A percentile compares a stretch with the other conserved stretches of the same genome.
Conservation (phyloP, 2,888 invertebrate genomes). For the Drosophila mulleri region DNA sequence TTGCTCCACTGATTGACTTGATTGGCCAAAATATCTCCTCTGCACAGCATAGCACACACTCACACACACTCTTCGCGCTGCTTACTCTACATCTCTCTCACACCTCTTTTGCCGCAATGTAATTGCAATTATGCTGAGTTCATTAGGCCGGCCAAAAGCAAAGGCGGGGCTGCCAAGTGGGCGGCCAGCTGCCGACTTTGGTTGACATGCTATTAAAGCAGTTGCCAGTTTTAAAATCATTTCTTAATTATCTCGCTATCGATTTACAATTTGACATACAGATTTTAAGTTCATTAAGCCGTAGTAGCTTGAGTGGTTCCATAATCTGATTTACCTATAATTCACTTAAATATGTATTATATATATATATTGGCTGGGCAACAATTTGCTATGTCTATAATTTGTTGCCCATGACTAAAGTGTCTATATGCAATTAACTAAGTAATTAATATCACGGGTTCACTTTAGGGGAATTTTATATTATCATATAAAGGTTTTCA, state of each 20-base stretch:
- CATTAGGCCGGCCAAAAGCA: constrained; percentile 52
- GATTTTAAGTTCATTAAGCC: constrained; percentile 3
- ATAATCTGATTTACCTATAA: background rate
- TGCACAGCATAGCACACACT: background rate
- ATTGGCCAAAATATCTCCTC: constrained; percentile 55
- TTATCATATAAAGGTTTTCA: background rate
- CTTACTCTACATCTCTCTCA: background rate
- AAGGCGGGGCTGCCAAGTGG: background rate
- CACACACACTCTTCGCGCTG: constrained; percentile 1
- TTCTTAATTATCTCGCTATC: constrained; percentile 21
- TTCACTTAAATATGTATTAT: background rate
- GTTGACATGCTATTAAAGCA: constrained; percentile 29
- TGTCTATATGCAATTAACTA: background rate
- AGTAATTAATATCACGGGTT: background rate
- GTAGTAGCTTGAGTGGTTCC: background rate
- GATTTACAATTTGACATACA: constrained; percentile 13
- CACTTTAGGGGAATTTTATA: too few relatives aligned
- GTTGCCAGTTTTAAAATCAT: constrained; percentile 29
- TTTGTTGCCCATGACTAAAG: background rate
- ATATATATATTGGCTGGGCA: background rate
- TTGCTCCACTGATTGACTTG: constrained; percentile 63
- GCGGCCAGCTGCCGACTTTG: constrained; percentile 11
- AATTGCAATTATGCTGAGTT: constrained; percentile 74
- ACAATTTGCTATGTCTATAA: background rate
- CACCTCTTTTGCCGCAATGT: constrained; percentile 44